Evolutionary conservation across 1,140 invertebrate genomes (phyloP), one percentile per base, ranked within the genome.

Genomic region (Ips typographus): DNA sequence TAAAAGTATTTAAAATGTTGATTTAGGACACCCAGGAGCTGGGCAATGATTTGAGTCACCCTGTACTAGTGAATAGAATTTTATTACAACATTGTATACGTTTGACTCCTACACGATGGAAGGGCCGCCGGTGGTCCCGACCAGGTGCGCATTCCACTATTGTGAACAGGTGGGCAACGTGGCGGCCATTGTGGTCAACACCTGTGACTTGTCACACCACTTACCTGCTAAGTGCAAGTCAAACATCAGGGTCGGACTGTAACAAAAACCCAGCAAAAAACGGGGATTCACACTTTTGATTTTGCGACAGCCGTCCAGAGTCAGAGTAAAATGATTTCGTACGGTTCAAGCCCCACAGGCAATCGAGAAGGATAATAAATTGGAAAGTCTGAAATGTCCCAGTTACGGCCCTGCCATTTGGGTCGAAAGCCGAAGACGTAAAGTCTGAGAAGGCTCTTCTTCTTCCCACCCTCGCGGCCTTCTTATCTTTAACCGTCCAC

Each of bases 71-170:
- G 1, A 22, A 22, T 40, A n/a, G 36, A 37, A 2, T 56, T 56
- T 56, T n/a, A 2, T 37, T 37, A 2, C 7, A 49, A 1, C 22
- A 8, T 49, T 7, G 22, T 49, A 1, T 49, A 1, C 53, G 2
- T 37, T 37, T 56, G 5, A 39, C 53, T 56, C 44, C 44, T 49
- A 49, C 44, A 22, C 44, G 44, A 22, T 49, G 6, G 22, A 49
- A 22, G 6, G 44, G 53, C 53, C 38, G 7, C n/a, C 56, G 57
- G 57, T 59, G 57, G 57, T 59, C 40, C 7, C 57, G 57, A 55
- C 63, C 63, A 65, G 63, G 63, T 65, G 63, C 47, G 38, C 63
- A 65, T 49, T 55, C 63, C 63, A 40, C 63, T 65, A 56, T 65
- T 65, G 51, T 56, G 40, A 65, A 65, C 63, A 65, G 63, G 63